Evolutionary conservation across 2,113 vertebrate genomes (phyloP).

Genomic region (Thunnus maccoyii): DNA sequence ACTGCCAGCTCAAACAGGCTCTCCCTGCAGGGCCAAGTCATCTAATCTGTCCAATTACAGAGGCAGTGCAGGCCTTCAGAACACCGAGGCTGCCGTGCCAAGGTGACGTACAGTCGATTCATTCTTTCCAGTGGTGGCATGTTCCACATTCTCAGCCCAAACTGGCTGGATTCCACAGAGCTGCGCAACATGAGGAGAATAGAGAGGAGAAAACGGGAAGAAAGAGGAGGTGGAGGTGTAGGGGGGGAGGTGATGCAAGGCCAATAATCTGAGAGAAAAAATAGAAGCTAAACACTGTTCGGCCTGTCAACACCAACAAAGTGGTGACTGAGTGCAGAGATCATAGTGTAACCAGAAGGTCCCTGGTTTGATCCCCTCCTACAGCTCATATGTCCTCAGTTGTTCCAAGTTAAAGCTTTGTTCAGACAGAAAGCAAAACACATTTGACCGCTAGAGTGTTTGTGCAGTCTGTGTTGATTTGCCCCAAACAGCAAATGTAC

Average conservation of each 20-base stretch:
- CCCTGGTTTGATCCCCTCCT: too few species aligned
- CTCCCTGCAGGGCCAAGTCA: neutral
- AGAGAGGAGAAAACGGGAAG: neutral
- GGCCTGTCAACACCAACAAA: too few species aligned
- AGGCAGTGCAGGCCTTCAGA: neutral
- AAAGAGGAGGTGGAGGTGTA: neutral
- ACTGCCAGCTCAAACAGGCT: neutral
- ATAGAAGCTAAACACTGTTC: neutral
- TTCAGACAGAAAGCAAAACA: too few species aligned
- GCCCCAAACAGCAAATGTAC: too few species aligned
- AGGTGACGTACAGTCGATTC: constrained; percentile 44
- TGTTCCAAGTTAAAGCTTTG: too few species aligned
- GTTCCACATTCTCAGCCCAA: constrained; percentile 47
- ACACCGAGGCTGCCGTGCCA: neutral
- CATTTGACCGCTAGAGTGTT: too few species aligned
- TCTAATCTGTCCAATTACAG: constrained; percentile 9
- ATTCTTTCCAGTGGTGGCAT: constrained; percentile 52
- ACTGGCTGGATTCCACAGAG: constrained; percentile 39
- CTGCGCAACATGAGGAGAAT: constrained; percentile 2
- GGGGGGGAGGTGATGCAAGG: constrained; percentile 8
- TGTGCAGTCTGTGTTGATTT: too few species aligned
- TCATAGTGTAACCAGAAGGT: too few species aligned
- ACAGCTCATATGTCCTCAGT: too few species aligned
- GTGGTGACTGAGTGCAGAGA: too few species aligned
- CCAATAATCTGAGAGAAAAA: constrained; percentile 14